Evolutionary conservation across 2,888 invertebrate genomes (phyloP).

Genomic region (Chrysina gloriosa): DNA sequence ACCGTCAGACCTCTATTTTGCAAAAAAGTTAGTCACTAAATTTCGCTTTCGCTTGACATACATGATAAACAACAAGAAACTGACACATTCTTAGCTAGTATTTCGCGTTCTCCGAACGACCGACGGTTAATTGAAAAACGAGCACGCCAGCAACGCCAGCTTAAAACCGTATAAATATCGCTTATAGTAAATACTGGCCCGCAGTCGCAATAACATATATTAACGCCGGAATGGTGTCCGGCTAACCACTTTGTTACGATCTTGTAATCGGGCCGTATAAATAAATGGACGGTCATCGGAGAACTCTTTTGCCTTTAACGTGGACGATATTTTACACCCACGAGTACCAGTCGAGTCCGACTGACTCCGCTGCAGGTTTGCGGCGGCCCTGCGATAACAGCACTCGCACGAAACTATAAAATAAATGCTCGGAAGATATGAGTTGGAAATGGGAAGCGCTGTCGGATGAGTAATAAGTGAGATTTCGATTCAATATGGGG

Average conservation of each 20-base stretch:
- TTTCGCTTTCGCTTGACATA: too few species aligned
- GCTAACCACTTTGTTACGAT: conserved; percentile 43
- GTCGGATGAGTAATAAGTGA: not conserved
- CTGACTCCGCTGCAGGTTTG: conserved; percentile 29
- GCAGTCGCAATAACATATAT: conserved; percentile 24
- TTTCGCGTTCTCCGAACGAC: too few species aligned
- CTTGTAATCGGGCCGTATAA: conserved; percentile 43
- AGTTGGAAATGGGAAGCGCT: not conserved
- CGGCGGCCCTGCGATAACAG: conserved; percentile 42
- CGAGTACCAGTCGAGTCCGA: not conserved
- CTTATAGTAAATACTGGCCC: conserved; percentile 16
- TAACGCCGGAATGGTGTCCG: conserved; percentile 24
- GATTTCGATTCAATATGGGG: too few species aligned
- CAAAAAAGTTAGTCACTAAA: too few species aligned
- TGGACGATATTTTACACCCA: conserved; percentile 44
- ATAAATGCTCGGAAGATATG: conserved; percentile 32
- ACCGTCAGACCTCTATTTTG: too few species aligned
- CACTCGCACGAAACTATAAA: conserved; percentile 49
- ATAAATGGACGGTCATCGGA: conserved; percentile 43
- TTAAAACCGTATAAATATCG: conserved; percentile 31
- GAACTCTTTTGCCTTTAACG: conserved; percentile 40
- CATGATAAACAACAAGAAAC: too few species aligned
- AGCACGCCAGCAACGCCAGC: conserved; percentile 9
- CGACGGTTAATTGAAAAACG: conserved; percentile 26
- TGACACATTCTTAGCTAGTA: too few species aligned